A percentile compares a stretch with the other conserved stretches of the same genome.
Conservation (phyloP, 1,140 invertebrate genomes). For the Nylanderia fulva region DNA sequence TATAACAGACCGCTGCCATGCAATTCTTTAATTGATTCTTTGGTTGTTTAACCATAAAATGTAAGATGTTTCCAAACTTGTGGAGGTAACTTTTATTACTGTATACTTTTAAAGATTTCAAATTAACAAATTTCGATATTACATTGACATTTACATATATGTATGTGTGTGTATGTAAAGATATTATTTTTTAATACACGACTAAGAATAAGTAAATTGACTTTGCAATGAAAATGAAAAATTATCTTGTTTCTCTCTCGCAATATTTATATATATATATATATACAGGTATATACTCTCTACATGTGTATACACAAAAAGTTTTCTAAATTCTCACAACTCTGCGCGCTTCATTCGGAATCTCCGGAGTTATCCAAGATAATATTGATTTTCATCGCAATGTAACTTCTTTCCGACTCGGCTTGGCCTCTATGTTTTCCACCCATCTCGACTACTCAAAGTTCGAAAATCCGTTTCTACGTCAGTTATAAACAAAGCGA, state of each 20-base stretch:
- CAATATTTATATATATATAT: not conserved
- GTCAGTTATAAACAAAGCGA: too few species aligned
- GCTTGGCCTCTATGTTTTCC: not conserved
- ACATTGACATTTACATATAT: not conserved
- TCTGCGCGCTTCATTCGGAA: not conserved
- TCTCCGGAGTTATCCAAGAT: not conserved
- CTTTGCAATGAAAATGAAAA: not conserved
- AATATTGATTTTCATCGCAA: conserved; percentile 5
- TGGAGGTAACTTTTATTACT: too few species aligned
- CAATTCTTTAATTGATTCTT: too few species aligned
- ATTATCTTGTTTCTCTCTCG: not conserved
- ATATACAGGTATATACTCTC: too few species aligned
- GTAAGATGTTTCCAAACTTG: too few species aligned
- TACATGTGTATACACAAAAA: not conserved
- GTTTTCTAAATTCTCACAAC: not conserved
- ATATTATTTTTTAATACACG: too few species aligned
- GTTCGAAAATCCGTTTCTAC: not conserved
- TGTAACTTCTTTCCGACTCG: not conserved
- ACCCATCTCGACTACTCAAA: not conserved
- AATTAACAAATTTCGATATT: not conserved
- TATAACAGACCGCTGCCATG: too few species aligned
- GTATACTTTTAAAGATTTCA: not conserved
- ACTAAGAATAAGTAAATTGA: conserved; percentile 7
- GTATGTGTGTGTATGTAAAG: too few species aligned
- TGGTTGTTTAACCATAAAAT: too few species aligned